Percentiles rank a stretch among this genome's conserved stretches.
Evolutionary conservation across 2,113 vertebrate genomes (phyloP).

Genomic region (Chionodraco myersi): DNA sequence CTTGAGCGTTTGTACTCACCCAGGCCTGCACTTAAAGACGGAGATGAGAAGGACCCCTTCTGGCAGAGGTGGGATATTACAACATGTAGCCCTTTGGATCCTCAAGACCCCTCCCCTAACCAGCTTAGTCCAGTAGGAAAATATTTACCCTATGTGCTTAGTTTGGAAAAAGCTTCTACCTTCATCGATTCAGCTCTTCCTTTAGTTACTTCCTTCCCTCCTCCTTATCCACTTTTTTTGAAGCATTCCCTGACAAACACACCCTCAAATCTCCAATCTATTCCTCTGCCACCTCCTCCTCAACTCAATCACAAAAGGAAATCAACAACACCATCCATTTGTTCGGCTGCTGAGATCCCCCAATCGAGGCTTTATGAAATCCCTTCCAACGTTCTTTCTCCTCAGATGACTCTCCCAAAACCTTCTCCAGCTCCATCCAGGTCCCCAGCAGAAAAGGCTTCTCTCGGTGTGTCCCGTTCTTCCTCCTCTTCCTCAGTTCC

Average conservation of each 20-base stretch:
- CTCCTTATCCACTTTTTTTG: conserved; percentile 5
- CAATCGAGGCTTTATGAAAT: background rate
- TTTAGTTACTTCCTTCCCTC: background rate
- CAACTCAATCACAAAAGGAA: conserved; percentile 2
- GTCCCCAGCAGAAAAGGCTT: background rate
- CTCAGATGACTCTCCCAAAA: background rate
- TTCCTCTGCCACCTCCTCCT: conserved; percentile 3
- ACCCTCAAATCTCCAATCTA: background rate
- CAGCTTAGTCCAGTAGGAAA: conserved; percentile 15
- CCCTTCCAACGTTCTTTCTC: background rate
- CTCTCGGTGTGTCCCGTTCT: background rate
- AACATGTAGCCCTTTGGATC: conserved; percentile 31
- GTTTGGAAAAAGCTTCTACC: conserved; percentile 5
- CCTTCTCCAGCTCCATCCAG: conserved; percentile 1
- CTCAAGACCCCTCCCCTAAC: conserved; percentile 26
- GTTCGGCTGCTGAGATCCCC: background rate
- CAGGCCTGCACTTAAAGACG: conserved; percentile 74
- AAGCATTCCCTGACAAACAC: conserved; percentile 1
- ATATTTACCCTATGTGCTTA: background rate
- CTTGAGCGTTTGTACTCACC: conserved; percentile 74
- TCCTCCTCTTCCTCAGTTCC: conserved; percentile 3
- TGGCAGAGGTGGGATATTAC: conserved; percentile 92
- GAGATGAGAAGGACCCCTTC: conserved; percentile 92
- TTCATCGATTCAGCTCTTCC: background rate
- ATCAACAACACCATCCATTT: background rate